A percentile compares a stretch with the other conserved stretches of the same genome.
Conservation (phyloP, 2,797 vertebrate species). For the Luscinia luscinia region DNA sequence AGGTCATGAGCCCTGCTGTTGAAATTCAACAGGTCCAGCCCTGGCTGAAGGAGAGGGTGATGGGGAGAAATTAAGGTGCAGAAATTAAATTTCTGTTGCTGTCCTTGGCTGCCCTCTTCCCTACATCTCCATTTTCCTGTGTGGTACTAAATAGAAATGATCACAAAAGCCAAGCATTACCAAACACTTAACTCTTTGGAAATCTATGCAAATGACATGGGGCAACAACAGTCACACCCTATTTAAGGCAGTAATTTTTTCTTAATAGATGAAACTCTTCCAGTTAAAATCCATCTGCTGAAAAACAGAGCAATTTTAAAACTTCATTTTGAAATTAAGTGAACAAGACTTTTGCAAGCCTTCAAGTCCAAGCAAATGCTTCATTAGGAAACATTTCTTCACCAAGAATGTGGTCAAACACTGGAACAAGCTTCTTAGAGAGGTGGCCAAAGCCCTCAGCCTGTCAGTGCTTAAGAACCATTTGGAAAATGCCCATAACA, state of each 20-base stretch:
- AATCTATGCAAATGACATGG: conserved; percentile 7
- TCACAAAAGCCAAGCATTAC: neutral
- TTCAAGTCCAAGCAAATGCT: neutral
- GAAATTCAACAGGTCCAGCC: neutral
- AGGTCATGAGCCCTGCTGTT: neutral
- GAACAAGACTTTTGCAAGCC: neutral
- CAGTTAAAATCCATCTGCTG: neutral
- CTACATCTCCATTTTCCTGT: neutral
- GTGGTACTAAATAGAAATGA: neutral
- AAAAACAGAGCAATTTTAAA: neutral
- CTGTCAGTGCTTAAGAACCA: neutral
- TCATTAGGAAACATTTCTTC: neutral
- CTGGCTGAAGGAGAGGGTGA: neutral
- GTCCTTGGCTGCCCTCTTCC: neutral
- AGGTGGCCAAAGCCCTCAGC: neutral
- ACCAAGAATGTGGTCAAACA: neutral
- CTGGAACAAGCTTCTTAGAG: neutral
- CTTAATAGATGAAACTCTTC: neutral
- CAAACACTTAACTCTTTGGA: conserved; percentile 7
- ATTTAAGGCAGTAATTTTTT: neutral
- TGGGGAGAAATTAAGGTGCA: neutral
- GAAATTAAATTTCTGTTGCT: neutral
- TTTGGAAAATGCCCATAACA: neutral
- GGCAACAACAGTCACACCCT: neutral
- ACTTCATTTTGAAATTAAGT: neutral